phyloP scores from a whole-genome alignment of 1,140 invertebrate species.

The Potamilus streckersoni region DNA sequence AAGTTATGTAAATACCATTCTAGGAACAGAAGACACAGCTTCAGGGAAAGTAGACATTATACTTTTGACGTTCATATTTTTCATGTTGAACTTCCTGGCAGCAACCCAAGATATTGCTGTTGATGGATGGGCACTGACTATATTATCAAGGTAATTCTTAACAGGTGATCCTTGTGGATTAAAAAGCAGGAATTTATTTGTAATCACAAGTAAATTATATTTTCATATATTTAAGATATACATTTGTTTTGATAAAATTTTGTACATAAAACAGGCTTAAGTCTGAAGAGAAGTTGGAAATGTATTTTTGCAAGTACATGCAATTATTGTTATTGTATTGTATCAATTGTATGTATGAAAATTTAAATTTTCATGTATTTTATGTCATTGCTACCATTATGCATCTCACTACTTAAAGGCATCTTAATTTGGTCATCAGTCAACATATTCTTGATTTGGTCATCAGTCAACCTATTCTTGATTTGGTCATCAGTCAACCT shows the following conservation, averaged over 20 bases:
- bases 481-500: too few relatives aligned
- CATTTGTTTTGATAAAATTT: background rate
- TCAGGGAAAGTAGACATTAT: constrained; percentile 79
- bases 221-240: too few relatives aligned
- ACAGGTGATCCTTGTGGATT: background rate
- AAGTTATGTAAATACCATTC: constrained; percentile 40
- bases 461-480: too few relatives aligned
- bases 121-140: constrained; percentile 99
- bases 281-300: background rate
- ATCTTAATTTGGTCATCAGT: too few relatives aligned
- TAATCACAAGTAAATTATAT: background rate
- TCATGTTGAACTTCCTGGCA: constrained; percentile 93
- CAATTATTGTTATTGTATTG: too few relatives aligned
- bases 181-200: background rate
- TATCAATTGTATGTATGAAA: too few relatives aligned
- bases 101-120: constrained; percentile 99
- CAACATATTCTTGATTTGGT: too few relatives aligned
- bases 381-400: too few relatives aligned
- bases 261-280: background rate
- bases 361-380: too few relatives aligned
- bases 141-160: constrained; percentile 85
- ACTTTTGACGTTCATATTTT: constrained; percentile 87
- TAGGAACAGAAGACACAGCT: constrained; percentile 38
- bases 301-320: too few relatives aligned
- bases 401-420: too few relatives aligned